Conservation (phyloP, 2,888 invertebrate genomes). For the Ctenicera cuprea region DNA sequence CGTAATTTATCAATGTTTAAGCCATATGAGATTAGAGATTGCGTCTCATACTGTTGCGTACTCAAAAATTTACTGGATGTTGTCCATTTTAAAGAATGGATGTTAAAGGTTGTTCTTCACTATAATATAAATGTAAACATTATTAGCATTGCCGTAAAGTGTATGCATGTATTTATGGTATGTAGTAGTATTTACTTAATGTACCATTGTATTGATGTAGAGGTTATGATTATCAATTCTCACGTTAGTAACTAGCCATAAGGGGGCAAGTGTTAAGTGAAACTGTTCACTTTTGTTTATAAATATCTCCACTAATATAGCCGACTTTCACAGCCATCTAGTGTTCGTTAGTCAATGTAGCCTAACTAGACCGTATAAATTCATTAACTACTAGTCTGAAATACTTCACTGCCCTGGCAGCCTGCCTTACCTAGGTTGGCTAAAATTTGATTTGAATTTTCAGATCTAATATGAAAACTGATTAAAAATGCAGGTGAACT, state of each 20-base stretch:
- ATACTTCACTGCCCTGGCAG: too few species aligned
- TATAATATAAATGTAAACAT: conserved; percentile 37
- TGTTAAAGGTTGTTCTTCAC: conserved; percentile 36
- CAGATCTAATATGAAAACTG: too few species aligned
- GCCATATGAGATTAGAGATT: conserved; percentile 1
- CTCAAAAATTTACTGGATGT: conserved; percentile 49
- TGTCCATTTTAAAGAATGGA: conserved; percentile 37
- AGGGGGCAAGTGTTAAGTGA: conserved; percentile 70
- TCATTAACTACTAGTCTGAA: too few species aligned
- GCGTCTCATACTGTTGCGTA: conserved; percentile 37
- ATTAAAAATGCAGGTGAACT: too few species aligned
- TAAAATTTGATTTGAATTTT: too few species aligned
- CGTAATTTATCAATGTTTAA: neutral
- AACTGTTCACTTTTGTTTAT: conserved; percentile 35
- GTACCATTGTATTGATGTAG: conserved; percentile 53
- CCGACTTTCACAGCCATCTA: neutral
- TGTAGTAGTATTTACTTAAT: conserved; percentile 49
- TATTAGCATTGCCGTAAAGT: conserved; percentile 34
- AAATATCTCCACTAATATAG: neutral
- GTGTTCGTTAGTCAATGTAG: neutral
- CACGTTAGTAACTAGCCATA: conserved; percentile 70
- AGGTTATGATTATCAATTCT: conserved; percentile 61
- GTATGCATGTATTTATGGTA: conserved; percentile 48
- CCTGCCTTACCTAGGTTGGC: too few species aligned
- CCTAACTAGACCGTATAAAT: too few species aligned